Conservation (phyloP, 2,888 invertebrate genomes). For the Malthinus seriepunctatus region DNA sequence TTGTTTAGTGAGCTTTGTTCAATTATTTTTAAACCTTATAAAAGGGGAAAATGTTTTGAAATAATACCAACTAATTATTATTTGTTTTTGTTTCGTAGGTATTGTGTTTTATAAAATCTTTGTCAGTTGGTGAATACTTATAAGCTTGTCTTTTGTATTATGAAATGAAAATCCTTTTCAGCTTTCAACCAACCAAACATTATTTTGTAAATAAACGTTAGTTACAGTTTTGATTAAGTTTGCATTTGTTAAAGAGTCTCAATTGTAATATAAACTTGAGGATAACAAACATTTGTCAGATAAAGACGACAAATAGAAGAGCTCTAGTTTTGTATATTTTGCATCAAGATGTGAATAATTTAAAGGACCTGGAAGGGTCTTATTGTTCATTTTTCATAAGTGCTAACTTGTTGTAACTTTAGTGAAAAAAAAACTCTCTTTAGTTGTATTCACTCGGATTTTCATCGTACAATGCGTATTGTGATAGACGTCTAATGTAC, state of each 20-base stretch:
- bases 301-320: too few species aligned
- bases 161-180: constrained; percentile 12
- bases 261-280: constrained; percentile 1
- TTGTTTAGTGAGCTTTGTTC: too few species aligned
- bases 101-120: constrained; percentile 18
- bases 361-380: too few species aligned
- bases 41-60: background rate
- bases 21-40: too few species aligned
- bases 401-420: too few species aligned
- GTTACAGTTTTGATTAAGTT: constrained; percentile 17
- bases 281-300: background rate
- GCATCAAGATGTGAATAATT: too few species aligned
- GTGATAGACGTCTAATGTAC: too few species aligned
- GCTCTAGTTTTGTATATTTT: too few species aligned
- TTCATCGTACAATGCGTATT: too few species aligned
- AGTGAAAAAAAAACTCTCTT: too few species aligned
- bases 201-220: constrained; percentile 18
- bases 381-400: too few species aligned
- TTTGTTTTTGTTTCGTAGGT: constrained; percentile 10
- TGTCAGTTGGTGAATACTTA: constrained; percentile 3
- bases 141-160: constrained; percentile 12
- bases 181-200: constrained; percentile 9
- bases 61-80: background rate
- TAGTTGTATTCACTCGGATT: too few species aligned
- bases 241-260: constrained; percentile 1